A percentile compares a stretch with the other conserved stretches of the same genome.
phyloP scores from a whole-genome alignment of 2,797 vertebrate genomes.

The Pseudochirops corinnae region DNA sequence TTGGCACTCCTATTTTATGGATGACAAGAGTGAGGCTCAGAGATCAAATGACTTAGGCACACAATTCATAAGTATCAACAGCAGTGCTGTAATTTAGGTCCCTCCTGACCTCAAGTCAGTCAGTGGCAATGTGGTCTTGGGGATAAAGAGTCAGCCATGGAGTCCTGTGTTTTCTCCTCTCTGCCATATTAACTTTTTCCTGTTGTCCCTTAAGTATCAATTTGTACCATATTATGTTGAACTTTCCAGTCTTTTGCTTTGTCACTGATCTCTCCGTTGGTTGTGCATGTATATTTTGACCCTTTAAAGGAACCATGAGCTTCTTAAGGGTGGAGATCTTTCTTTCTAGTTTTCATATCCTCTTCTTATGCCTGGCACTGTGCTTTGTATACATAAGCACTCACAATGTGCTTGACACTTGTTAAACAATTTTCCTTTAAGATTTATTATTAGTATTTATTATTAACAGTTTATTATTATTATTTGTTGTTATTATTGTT shows the following conservation, averaged over 20 bases:
- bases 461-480: not conserved
- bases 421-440: not conserved
- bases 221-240: constrained; percentile 15
- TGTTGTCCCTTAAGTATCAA: not conserved
- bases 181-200: not conserved
- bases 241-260: not conserved
- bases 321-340: not conserved
- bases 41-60: not conserved
- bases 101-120: not conserved
- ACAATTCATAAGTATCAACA: not conserved
- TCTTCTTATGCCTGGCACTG: not conserved
- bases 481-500: not conserved
- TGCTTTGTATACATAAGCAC: not conserved
- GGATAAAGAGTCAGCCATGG: not conserved
- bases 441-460: not conserved
- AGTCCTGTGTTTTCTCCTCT: not conserved
- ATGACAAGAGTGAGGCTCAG: not conserved
- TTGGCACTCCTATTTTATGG: not conserved
- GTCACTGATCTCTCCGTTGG: not conserved
- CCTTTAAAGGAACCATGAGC: not conserved
- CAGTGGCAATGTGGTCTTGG: not conserved
- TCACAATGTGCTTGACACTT: not conserved
- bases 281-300: not conserved
- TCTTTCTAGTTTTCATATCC: not conserved
- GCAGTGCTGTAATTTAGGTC: not conserved